A percentile compares a stretch with the other conserved stretches of the same genome.
Conservation (phyloP, 2,113 vertebrate species). For the Limnothrissa miodon region DNA sequence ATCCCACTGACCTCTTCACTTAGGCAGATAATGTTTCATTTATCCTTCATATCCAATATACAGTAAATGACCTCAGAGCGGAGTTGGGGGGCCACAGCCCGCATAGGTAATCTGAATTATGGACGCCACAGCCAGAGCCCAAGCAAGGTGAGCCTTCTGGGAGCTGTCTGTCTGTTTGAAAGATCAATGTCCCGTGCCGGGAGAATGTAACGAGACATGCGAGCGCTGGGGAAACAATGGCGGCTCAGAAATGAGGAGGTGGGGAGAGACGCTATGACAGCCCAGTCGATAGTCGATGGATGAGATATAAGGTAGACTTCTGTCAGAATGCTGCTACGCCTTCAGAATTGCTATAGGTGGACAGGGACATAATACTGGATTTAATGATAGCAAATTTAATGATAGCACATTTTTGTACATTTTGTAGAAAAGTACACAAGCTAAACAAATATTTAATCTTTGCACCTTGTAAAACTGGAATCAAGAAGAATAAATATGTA, state of each 20-base stretch:
- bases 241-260: not conserved
- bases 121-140: not conserved
- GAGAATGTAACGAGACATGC: not conserved
- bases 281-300: not conserved
- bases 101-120: slow-evolving; percentile 13
- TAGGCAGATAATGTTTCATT: slow-evolving; percentile 4
- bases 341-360: not conserved
- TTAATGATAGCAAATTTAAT: not conserved
- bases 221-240: not conserved
- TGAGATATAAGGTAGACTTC: not conserved
- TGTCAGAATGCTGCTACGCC: not conserved
- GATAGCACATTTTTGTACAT: not conserved
- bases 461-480: not conserved
- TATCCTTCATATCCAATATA: not conserved
- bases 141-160: not conserved
- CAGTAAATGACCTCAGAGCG: not conserved
- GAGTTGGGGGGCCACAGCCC: not conserved
- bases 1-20: not conserved
- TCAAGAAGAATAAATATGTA: not conserved
- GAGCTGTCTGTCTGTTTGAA: not conserved
- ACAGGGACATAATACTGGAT: not conserved
- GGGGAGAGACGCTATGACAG: not conserved
- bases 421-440: not conserved
- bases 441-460: not conserved
- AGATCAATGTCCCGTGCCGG: not conserved